These are phyloP conservation scores for Empidonax alnorum DNA, from an alignment of 2,113 vertebrate species.

Conservation along the genomic window DNA sequence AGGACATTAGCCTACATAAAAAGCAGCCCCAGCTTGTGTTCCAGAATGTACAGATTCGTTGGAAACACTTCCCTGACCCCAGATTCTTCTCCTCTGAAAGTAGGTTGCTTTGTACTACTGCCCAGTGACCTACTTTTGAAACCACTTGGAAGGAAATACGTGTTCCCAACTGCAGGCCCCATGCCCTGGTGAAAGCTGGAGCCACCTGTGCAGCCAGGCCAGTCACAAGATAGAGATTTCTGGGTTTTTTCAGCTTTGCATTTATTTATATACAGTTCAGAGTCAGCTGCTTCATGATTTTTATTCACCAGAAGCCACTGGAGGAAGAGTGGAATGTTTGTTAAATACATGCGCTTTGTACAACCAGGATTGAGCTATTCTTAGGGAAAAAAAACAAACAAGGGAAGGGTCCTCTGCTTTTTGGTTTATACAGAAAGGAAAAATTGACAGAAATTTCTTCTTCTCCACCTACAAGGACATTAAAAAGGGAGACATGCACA, in stretches of 20 bases:
- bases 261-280: conserved; percentile 25
- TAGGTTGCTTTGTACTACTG: conserved; percentile 34
- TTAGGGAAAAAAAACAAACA: background rate
- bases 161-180: background rate
- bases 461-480: background rate
- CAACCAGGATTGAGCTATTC: background rate
- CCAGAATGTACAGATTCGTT: background rate
- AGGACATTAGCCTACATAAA: background rate
- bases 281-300: background rate
- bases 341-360: background rate
- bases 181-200: conserved; percentile 31
- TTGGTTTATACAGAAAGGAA: background rate
- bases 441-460: background rate
- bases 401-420: background rate
- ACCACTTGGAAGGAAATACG: conserved; percentile 24
- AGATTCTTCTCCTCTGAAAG: conserved; percentile 13
- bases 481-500: background rate
- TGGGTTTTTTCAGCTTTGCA: background rate
- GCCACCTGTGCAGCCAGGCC: background rate
- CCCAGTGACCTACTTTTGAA: conserved; percentile 58
- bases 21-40: background rate
- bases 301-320: background rate
- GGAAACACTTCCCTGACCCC: conserved; percentile 22
- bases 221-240: conserved; percentile 35
- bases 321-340: background rate